Evolutionary conservation across 35 echinoderm and acorn worm genomes (phyloP), one percentile per base, ranked within the genome.

Genomic region (Apostichopus japonicus): DNA sequence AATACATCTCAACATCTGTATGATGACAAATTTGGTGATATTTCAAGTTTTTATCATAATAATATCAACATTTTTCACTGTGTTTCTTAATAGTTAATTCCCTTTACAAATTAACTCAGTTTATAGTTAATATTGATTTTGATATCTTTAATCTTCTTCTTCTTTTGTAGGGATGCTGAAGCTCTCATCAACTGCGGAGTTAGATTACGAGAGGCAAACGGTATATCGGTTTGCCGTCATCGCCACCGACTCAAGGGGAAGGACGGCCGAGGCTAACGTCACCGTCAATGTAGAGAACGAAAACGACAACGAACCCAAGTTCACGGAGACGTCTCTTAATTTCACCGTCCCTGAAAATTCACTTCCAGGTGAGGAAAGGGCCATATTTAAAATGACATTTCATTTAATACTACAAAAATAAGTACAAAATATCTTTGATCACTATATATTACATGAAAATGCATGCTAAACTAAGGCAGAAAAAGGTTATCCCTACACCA

Each of bases 301-400:
- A 33, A 98, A 98, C 72, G 96, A 98, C 91, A 92, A 94, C 77
- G 91, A 90, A 0, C 96, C 96, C 0, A 10, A 22, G 8, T 94
- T 98, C 79, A 76, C 23, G 24, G 27, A 92, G 57, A 53, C 59
- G 10, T 80, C 80, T 11, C 96, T 94, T 87, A 98, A 96, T 59
- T 87, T 94, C 87, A 90, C 94, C 63, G 90, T 98, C 22, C 86
- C 90, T 72, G 96, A 98, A 59, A 94, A 95, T 58, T 91, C 94
- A 14, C 11, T 15, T 5, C 57, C 84, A 77, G 90, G 90, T 93
- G 78, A 70, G 77, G 8, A 24, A 44, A 44, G 33, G 33, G 33
- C 33, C 33, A 44, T n/a, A 44, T 44, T 44, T 4, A 44, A 44
- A 44, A 3, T 44, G 33, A 44, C 33, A 44, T 44, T 44, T 4